Percentiles rank a stretch among this genome's conserved stretches.
These are phyloP conservation scores for Bothrops jararaca DNA, from an alignment of 2,113 vertebrate genomes.

Conservation along the genomic window DNA sequence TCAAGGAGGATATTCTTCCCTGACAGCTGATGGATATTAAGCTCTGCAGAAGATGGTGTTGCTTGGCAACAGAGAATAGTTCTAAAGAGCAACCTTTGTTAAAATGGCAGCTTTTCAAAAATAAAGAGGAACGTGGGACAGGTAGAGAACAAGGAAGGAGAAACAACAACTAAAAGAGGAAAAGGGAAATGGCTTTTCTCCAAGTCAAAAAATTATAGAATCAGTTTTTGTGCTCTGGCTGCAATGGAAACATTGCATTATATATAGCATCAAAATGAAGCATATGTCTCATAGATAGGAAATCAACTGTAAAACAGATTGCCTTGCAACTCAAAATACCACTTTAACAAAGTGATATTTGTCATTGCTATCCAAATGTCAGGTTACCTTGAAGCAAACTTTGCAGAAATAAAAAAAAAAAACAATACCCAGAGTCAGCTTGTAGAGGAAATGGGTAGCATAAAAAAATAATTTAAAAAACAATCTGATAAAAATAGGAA, in stretches of 20 bases:
- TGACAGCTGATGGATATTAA: conserved; percentile 17
- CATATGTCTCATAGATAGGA: background rate
- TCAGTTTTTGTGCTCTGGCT: background rate
- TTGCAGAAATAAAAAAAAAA: background rate
- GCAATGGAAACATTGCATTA: background rate
- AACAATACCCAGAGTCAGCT: background rate
- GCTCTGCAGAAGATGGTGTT: background rate
- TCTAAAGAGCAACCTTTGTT: conserved; percentile 14
- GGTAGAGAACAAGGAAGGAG: background rate
- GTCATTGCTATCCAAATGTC: background rate
- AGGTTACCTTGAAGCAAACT: background rate
- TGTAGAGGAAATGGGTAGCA: background rate
- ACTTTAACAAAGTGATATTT: background rate
- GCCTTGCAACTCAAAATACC: background rate
- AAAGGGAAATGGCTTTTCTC: background rate
- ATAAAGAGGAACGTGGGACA: background rate
- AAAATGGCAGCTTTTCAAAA: background rate
- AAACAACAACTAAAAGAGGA: background rate
- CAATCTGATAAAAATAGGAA: background rate
- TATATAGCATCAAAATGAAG: background rate
- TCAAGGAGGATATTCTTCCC: background rate
- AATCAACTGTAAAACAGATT: background rate
- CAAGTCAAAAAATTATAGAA: background rate
- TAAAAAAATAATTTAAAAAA: background rate
- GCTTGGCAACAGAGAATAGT: conserved; percentile 27